phyloP scores from a whole-genome alignment of 2,113 vertebrate species.

The Thryonomys swinderianus region DNA sequence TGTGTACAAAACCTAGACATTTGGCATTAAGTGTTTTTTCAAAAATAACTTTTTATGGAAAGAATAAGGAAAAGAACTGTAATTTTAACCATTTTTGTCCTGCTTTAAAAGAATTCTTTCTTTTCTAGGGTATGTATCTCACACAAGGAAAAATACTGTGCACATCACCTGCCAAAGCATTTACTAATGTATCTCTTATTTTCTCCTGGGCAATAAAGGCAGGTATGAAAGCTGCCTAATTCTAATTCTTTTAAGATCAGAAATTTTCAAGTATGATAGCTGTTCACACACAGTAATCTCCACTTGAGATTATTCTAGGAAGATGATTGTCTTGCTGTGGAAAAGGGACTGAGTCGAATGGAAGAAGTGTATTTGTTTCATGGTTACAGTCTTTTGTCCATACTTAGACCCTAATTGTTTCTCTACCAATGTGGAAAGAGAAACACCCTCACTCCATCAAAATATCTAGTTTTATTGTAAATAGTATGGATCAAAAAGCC shows the following conservation, averaged over 20 bases:
- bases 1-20: constrained; percentile 62
- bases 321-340: not conserved
- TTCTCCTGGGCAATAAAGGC: not conserved
- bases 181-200: constrained; percentile 28
- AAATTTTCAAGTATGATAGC: constrained; percentile 2
- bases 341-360: not conserved
- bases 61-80: constrained; percentile 23
- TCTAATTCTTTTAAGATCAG: constrained; percentile 29
- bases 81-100: constrained; percentile 60
- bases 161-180: not conserved
- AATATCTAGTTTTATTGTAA: not conserved
- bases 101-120: constrained; percentile 31
- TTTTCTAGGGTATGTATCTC: not conserved
- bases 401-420: not conserved
- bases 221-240: not conserved
- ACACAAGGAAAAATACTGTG: constrained; percentile 39
- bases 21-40: constrained; percentile 57
- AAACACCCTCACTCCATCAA: not conserved
- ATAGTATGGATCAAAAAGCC: not conserved
- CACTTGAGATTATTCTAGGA: not conserved
- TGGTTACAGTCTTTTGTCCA: not conserved
- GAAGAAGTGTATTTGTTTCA: not conserved
- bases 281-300: not conserved
- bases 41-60: not conserved
- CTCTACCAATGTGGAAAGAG: not conserved